phyloP scores from a whole-genome alignment of 64 coral and sea anemone genomes.

The Stichodactyla mertensii region DNA sequence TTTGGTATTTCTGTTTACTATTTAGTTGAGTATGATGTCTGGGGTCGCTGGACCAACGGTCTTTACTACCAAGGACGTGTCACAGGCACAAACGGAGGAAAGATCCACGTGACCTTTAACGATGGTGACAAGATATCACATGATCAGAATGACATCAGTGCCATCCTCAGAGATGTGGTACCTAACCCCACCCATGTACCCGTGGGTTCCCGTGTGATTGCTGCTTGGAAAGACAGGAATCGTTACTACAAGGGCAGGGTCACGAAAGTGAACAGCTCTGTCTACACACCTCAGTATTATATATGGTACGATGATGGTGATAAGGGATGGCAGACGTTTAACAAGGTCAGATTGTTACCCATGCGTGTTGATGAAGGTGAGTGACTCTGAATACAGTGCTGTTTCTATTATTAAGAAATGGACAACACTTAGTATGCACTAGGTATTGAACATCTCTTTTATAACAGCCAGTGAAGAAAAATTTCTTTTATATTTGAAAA shows the following conservation, averaged over 20 bases:
- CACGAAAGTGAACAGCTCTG: neutral
- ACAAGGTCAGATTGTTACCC: neutral
- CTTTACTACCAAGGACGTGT: conserved; percentile 32
- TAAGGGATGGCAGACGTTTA: neutral
- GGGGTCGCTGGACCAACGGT: conserved; percentile 6
- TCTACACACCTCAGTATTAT: neutral
- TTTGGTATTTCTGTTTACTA: no score
- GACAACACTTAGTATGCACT: no score
- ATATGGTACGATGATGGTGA: conserved; percentile 32
- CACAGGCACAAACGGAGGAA: neutral
- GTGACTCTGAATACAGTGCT: no score
- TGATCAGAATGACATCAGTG: conserved; percentile 12
- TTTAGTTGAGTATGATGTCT: no score
- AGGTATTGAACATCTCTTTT: no score
- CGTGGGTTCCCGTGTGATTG: conserved; percentile 40
- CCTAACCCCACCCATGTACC: conserved; percentile 10
- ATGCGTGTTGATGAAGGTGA: no score
- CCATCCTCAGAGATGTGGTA: conserved; percentile 23
- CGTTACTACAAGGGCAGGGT: neutral
- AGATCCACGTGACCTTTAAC: conserved; percentile 44
- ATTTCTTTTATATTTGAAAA: no score
- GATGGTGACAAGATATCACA: conserved; percentile 52
- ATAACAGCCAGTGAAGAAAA: no score
- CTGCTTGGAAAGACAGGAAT: conserved; percentile 18
- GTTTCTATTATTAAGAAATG: no score